Conservation (phyloP, 2,797 vertebrate species). For the Bradypodion ventrale region DNA sequence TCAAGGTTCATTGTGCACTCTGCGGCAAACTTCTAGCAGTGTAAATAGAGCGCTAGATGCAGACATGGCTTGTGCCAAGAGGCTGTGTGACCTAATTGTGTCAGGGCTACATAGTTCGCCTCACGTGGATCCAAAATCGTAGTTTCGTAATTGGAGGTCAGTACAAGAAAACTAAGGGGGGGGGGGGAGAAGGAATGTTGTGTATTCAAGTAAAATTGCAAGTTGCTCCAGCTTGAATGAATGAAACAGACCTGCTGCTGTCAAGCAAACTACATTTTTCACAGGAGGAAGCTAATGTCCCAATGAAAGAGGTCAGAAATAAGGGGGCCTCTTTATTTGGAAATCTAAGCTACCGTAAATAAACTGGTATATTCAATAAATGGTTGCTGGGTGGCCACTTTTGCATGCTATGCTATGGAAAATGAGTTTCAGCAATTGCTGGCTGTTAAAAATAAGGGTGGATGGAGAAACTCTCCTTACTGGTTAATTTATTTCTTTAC, state of each 20-base stretch:
- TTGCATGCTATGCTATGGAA: background rate
- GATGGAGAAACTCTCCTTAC: background rate
- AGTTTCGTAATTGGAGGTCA: no score
- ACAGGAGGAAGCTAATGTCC: constrained; percentile 54
- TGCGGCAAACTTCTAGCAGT: no score
- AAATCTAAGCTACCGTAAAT: constrained; percentile 29
- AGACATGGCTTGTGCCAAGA: no score
- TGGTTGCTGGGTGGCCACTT: background rate
- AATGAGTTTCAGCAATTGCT: background rate
- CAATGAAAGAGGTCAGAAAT: constrained; percentile 58
- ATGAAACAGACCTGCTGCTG: constrained; percentile 40
- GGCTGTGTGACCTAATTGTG: no score
- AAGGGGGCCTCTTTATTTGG: constrained; percentile 57
- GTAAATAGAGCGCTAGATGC: no score
- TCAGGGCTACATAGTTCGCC: no score
- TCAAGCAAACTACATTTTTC: constrained; percentile 48
- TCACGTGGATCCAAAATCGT: no score
- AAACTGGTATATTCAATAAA: background rate
- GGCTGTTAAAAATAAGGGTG: background rate
- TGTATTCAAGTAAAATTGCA: no score
- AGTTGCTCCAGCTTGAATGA: constrained; percentile 22
- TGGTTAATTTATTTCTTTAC: background rate
- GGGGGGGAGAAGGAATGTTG: no score
- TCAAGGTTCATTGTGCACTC: no score
- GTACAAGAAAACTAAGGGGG: no score